phyloP scores from a whole-genome alignment of 2,797 vertebrate species.

The Cirrhinus molitorella region DNA sequence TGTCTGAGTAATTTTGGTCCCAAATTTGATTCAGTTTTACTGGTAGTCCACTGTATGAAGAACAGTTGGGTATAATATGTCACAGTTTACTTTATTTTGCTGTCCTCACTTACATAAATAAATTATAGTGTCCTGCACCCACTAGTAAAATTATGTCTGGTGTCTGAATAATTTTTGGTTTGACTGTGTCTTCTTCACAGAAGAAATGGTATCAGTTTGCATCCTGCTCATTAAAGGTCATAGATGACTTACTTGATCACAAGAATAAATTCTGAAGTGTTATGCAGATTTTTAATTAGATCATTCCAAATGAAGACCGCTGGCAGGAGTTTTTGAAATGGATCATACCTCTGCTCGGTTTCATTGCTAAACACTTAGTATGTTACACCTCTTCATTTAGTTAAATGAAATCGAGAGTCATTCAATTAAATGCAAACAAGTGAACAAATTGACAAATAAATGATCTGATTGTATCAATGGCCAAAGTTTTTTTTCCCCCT shows the following conservation, averaged over 20 bases:
- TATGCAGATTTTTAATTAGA: constrained; percentile 29
- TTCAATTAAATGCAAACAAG: constrained; percentile 13
- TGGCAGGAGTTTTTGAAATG: constrained; percentile 16
- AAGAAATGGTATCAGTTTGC: constrained; percentile 7
- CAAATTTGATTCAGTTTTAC: too few relatives aligned
- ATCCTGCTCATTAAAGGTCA: background rate
- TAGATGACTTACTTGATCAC: constrained; percentile 2
- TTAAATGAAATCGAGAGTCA: constrained; percentile 10
- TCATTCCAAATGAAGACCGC: constrained; percentile 3
- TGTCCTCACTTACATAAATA: too few relatives aligned
- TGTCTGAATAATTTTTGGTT: too few relatives aligned
- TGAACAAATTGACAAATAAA: constrained; percentile 16
- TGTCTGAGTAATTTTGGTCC: too few relatives aligned
- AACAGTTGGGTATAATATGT: too few relatives aligned
- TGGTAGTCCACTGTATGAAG: too few relatives aligned
- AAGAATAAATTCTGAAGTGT: background rate
- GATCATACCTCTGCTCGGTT: background rate
- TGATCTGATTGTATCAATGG: background rate
- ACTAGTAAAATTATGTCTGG: too few relatives aligned
- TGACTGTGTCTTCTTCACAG: too few relatives aligned
- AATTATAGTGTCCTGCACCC: too few relatives aligned
- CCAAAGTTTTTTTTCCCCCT: background rate
- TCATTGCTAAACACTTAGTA: constrained; percentile 1
- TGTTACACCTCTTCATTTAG: background rate
- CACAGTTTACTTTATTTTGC: too few relatives aligned